These are phyloP conservation scores for Amblyornis subalaris DNA, from an alignment of 2,113 vertebrate species.

Conservation along the genomic window DNA sequence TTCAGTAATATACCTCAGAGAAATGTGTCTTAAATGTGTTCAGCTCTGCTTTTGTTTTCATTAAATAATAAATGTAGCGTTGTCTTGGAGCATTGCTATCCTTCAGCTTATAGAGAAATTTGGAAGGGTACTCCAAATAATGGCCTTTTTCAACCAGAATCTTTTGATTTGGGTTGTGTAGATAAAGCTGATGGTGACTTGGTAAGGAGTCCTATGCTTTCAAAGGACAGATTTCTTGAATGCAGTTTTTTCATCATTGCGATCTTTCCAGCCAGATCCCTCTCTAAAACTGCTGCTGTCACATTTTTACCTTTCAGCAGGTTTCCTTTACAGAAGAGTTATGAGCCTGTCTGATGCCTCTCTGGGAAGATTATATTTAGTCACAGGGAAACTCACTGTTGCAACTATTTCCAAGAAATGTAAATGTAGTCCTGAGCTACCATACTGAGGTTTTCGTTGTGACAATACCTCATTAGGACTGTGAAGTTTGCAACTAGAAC, in stretches of 20 bases:
- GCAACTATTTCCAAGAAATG: neutral
- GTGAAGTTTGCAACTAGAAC: neutral
- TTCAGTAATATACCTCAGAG: neutral
- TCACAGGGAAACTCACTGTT: neutral
- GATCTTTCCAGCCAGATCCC: neutral
- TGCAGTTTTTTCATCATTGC: rapidly evolving
- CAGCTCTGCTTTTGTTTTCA: neutral
- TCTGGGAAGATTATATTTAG: neutral
- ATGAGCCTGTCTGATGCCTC: neutral
- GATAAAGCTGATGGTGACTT: neutral
- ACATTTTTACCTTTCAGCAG: neutral
- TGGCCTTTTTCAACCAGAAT: neutral
- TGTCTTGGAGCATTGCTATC: neutral
- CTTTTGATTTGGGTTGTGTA: neutral
- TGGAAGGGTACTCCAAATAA: neutral
- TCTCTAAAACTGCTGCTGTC: neutral
- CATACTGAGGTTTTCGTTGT: neutral
- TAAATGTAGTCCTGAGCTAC: neutral
- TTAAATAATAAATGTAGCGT: neutral
- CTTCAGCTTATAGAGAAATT: neutral
- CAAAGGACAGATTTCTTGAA: neutral
- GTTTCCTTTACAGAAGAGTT: neutral
- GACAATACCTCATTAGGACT: neutral
- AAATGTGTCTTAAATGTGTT: neutral
- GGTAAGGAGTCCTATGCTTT: neutral